Base-by-base conservation (phyloP, 2,888 invertebrate species). In the Phalera bucephala region DNA sequence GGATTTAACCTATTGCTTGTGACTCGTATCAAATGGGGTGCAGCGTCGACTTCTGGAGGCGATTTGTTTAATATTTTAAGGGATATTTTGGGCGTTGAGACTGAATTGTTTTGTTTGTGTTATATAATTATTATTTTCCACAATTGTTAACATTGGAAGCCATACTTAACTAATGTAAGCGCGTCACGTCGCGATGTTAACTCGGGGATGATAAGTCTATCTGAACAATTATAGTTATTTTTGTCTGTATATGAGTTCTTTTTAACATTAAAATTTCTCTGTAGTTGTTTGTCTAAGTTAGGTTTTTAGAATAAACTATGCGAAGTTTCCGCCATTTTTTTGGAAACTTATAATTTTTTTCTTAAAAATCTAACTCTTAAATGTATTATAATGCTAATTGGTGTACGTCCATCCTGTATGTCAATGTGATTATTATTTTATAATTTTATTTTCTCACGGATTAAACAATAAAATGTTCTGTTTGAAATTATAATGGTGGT, bases 401-500 rank as follows among this genome's bases (percentile, higher is more conserved):
- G 86, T 88, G 88, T 88, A 86, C 88, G 86, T 86, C 86, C 88
- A 88, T 79, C 81, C 70, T 87, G 85, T 87, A 87, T 88, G 85
- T 88, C 86, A 84, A 82, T 84, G 88, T 89, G 86, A 86, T 87
- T 80, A 81, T 80, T 72, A 73, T 80, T 81, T 60, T 66, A 68
- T 64, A 66, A 58, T 64, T 62, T 82, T 84, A 78, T 83, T 85
- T 77, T 83, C 80, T 85, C 86, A 87, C 86, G 88, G 85, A 87
- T 88, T 86, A 84, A 86, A 83, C 80, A 88, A 89, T 89, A 87
- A 89, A 89, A 88, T 89, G 89, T 89, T 89, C 88, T 89, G 88
- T 89, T 89, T 89, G 82, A 80, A 85, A 84, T 86, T 78, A 74
- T 54, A 54, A 51, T 67, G 62, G 79, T 58, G 70, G 80, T 89